A percentile compares a stretch with the other conserved stretches of the same genome.
phyloP scores from a whole-genome alignment of 2,797 vertebrate species.

The Selene dorsalis region DNA sequence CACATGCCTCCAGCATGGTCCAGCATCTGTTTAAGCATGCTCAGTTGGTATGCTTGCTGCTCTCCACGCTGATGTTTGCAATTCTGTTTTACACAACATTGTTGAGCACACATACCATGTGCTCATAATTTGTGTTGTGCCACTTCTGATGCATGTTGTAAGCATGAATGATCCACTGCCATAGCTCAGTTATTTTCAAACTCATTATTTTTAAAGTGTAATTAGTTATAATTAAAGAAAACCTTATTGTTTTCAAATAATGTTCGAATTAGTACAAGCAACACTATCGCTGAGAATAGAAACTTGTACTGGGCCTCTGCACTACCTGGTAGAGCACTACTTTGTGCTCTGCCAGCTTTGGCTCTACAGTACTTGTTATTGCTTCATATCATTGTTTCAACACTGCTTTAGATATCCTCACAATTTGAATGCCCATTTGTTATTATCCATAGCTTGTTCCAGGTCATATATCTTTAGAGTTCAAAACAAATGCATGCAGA shows the following conservation, averaged over 20 bases:
- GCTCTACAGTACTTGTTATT: not conserved
- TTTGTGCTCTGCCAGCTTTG: not conserved
- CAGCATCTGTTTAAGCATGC: slow-evolving; percentile 53
- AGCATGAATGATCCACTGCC: not conserved
- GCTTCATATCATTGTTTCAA: not conserved
- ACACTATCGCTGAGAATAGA: not conserved
- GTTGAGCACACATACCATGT: slow-evolving; percentile 1
- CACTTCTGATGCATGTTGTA: slow-evolving; percentile 1
- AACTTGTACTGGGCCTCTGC: not conserved
- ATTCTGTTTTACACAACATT: slow-evolving; percentile 12
- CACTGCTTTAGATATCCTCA: not conserved
- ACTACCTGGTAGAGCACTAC: not conserved
- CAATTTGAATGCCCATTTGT: not conserved
- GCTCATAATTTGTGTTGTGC: not conserved
- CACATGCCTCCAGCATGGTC: slow-evolving; percentile 60
- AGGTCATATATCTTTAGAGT: not conserved
- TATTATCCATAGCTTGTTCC: not conserved
- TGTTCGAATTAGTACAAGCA: not conserved
- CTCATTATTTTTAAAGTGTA: not conserved
- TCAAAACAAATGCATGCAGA: not conserved
- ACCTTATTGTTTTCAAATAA: not conserved
- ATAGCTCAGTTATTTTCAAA: not conserved
- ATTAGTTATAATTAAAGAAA: not conserved
- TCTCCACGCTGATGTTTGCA: slow-evolving; percentile 29
- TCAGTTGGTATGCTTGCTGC: slow-evolving; percentile 31